Conservation (phyloP, 2,888 invertebrate species). For the Calameuta filiformis region DNA sequence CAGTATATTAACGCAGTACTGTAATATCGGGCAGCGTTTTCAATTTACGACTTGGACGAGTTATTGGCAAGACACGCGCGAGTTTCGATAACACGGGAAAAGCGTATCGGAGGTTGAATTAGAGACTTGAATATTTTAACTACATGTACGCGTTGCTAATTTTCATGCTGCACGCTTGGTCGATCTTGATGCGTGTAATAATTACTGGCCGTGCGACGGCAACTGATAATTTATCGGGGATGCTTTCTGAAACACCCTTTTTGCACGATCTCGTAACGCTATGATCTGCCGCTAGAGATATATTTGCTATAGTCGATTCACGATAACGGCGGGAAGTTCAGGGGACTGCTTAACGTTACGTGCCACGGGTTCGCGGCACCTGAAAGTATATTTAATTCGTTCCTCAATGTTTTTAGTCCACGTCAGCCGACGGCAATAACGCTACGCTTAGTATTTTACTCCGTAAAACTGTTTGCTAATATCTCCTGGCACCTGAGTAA, state of each 20-base stretch:
- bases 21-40: not conserved
- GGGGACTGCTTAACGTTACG: not conserved
- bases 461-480: conserved; percentile 23
- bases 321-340: not conserved
- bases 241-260: too few species aligned
- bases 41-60: not conserved
- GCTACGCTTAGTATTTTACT: not conserved
- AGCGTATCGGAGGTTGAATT: not conserved
- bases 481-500: conserved; percentile 32
- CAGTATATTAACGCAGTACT: not conserved
- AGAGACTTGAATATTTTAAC: not conserved
- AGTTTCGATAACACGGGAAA: not conserved
- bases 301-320: not conserved
- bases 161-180: not conserved
- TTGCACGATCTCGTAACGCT: not conserved
- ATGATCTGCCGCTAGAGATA: not conserved
- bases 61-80: not conserved
- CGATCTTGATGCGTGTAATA: not conserved
- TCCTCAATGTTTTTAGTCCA: not conserved
- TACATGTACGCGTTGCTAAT: not conserved
- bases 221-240: not conserved
- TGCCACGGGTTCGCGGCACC: not conserved
- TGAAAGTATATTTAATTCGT: not conserved
- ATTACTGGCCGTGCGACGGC: not conserved
- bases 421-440: not conserved